Base-by-base conservation (phyloP, 2,113 vertebrate species). In the Eretmochelys imbricata region DNA sequence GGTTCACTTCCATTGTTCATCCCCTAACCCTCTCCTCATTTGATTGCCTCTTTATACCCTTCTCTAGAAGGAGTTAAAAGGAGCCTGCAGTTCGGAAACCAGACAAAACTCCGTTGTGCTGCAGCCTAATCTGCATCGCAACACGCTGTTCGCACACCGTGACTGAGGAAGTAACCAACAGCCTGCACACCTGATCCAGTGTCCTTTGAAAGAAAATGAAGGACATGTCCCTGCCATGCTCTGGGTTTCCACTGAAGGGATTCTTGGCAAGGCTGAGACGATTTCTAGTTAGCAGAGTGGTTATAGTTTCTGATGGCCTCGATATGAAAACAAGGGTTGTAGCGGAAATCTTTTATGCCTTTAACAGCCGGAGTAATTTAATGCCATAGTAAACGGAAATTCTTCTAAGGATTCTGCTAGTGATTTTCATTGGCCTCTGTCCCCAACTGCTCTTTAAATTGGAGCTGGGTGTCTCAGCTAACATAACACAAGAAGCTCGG, bases 361-460 rank as follows among this genome's bases (percentile, higher is more conserved):
- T 27, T 80, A 75, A 46, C 25, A 65, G 55, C 75, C 27, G 20
- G 48, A 53, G 46, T 53, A 42, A 65, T 46, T 85, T 85, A 85
- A 80, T 84, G 27, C 79, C 29, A 57, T 2, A 1, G 80, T 46
- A 80, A 86, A 51, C 5, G 19, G 57, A n/a, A 72, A 4, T 38
- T 76, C 65, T 69, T 75, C 10, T 46, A 6, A 53, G 48, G 55
- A 29, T 35, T 35, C 22, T 19, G 38, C 17, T 6, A 8, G 5
- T 3, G 17, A 13, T 59, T 42, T 42, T 42, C 59, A 19, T 72
- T 0, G 0, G 46, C 17, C 13, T 48, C 50, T 6, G 20, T 0
- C 53, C 42, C 46, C 7, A 42, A 35, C 65, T 59, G 31, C 75
- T 50, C 5, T 25, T 17, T 54, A 12, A 3, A 35, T 8, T 4